phyloP scores from a whole-genome alignment of 2,888 invertebrate species.

The Metacarcinus magister region DNA sequence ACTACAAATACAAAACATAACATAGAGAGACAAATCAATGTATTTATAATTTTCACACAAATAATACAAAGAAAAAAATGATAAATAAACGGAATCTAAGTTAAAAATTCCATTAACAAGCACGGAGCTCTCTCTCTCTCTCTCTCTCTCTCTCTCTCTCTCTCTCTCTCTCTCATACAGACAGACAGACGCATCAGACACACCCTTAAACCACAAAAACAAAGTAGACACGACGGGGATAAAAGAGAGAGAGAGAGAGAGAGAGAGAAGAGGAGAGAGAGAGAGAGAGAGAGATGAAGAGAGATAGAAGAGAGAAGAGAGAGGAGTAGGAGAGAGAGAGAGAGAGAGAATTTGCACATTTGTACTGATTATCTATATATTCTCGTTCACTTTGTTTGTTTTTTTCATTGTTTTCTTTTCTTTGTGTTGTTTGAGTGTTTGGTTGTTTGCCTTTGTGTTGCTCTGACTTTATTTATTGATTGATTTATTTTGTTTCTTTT shows the following conservation, averaged over 20 bases:
- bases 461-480: too few species aligned
- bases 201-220: not conserved
- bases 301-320: too few species aligned
- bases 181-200: not conserved
- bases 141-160: not conserved
- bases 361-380: too few species aligned
- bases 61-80: too few species aligned
- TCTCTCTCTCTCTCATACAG: not conserved
- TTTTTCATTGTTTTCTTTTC: too few species aligned
- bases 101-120: not conserved
- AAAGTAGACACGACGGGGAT: not conserved
- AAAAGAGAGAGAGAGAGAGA: not conserved
- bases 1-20: not conserved
- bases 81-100: not conserved
- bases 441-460: too few species aligned
- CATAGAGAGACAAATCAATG: too few species aligned
- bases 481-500: too few species aligned
- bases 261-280: not conserved
- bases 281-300: slow-evolving; percentile 13
- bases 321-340: slow-evolving; percentile 26
- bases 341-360: not conserved
- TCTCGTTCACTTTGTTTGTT: too few species aligned
- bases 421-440: too few species aligned
- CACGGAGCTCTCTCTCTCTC: too few species aligned
- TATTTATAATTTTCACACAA: too few species aligned